Evolutionary conservation across 2,888 invertebrate genomes (phyloP), one percentile per base, ranked within the genome.

Genomic region (Flexamia atlantica): DNA sequence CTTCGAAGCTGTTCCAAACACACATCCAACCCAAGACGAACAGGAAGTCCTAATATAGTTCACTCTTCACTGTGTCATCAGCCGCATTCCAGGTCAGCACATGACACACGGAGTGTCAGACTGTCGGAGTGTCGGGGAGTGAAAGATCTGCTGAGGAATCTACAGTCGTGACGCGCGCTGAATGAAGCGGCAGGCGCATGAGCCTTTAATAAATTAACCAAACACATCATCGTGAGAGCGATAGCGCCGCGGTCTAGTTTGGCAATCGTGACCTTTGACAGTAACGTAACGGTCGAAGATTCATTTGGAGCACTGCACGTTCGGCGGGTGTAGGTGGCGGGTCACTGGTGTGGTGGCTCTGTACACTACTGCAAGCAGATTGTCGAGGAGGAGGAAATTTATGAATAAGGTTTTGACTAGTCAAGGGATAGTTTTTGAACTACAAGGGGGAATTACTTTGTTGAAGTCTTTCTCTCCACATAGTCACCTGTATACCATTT

Each of bases 211-310:
- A 76, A 76, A 76, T 76, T 76, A 76, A 76, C 76, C 76, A 76
- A 76, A 76, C 76, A 76, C 76, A 76, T 76, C 76, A 76, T 76
- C 76, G 76, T 76, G 76, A 76, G 72, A 72, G 76, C 53, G 76
- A 76, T 76, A 76, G n/a, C 76, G 32, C 23, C 72, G 42, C 72
- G 76, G 50, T 50, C 76, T 76, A 76, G 76, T 76, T 76, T 76
- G 76, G 76, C 46, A 50, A 76, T 76, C 76, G 76, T 76, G 76
- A 76, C 76, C 76, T 50, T 50, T 76, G 76, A 76, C 76, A 76
- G 28, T 50, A 23, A 42, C 76, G 42, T 76, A 76, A 76, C 76
- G 76, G 76, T 76, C 46, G 40, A 25, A 50, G 76, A 46, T 76
- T 50, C 76, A 50, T 76, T 76, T 76, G 32, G 25, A 50, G 76